Evolutionary conservation across 2,888 invertebrate genomes (phyloP).

Genomic region (Nycteola revayana): DNA sequence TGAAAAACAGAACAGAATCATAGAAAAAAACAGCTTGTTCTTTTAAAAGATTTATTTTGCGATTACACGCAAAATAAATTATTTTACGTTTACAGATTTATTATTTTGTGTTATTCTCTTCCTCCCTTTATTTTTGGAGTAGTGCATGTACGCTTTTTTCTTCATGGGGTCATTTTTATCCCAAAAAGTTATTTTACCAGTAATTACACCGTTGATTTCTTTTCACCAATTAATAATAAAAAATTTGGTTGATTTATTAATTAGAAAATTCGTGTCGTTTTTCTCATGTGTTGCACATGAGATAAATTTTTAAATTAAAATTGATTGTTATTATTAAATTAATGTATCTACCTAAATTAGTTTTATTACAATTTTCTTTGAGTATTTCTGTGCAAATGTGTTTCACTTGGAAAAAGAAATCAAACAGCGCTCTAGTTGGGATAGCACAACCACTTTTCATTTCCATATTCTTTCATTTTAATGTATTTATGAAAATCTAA

Average conservation of each 20-base stretch:
- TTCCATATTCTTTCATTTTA: neutral
- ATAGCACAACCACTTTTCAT: constrained; percentile 6
- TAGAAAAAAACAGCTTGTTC: no score
- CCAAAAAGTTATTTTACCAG: constrained; percentile 6
- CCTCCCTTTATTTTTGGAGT: constrained; percentile 1
- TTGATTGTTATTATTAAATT: neutral
- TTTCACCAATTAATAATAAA: constrained; percentile 8
- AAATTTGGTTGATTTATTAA: constrained; percentile 8
- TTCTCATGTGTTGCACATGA: constrained; percentile 1
- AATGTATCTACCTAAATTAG: neutral
- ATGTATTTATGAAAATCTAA: constrained; percentile 3
- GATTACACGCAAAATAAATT: no score
- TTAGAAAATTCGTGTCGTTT: constrained; percentile 2
- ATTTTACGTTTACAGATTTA: no score
- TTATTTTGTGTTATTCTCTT: constrained; percentile 2
- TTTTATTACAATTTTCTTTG: neutral
- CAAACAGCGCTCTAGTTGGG: constrained; percentile 1
- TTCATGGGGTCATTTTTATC: constrained; percentile 6
- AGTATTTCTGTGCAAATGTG: constrained; percentile 1
- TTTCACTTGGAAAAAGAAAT: constrained; percentile 1
- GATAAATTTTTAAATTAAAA: constrained; percentile 1
- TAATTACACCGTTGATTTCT: constrained; percentile 6
- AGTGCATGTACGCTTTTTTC: constrained; percentile 3
- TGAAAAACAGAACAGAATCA: no score
- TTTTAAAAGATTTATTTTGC: no score